phyloP scores from a whole-genome alignment of 2,888 invertebrate species.

The Cerastoderma edule region DNA sequence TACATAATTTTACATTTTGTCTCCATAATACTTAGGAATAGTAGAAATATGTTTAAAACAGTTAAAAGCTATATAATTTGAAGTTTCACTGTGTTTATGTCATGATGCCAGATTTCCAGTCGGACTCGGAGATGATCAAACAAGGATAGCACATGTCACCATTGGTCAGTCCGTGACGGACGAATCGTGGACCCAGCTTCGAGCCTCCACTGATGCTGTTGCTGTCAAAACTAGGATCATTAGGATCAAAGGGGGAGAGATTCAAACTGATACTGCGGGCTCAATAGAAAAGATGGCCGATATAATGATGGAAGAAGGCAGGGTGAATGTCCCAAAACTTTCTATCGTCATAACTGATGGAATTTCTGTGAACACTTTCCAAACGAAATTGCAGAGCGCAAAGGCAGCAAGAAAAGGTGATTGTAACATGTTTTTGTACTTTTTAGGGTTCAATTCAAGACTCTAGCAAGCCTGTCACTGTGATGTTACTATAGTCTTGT shows the following conservation, averaged over 20 bases:
- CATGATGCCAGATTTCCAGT: constrained; percentile 29
- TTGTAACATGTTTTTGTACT: no score
- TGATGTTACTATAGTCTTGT: no score
- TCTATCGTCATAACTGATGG: constrained; percentile 34
- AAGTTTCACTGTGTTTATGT: no score
- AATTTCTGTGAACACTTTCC: constrained; percentile 29
- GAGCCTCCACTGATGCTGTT: constrained; percentile 4
- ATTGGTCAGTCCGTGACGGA: constrained; percentile 21
- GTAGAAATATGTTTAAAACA: no score
- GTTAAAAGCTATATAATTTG: no score
- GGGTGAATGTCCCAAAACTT: constrained; percentile 27
- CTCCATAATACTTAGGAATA: no score
- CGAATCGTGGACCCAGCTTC: constrained; percentile 1
- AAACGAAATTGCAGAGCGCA: constrained; percentile 24
- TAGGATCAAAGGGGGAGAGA: constrained; percentile 14
- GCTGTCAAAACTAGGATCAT: constrained; percentile 21
- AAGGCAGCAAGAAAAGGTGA: no score
- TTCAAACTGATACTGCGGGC: constrained; percentile 20
- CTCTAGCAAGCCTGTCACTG: no score
- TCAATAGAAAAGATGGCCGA: constrained; percentile 12
- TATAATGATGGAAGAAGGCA: constrained; percentile 26
- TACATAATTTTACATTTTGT: no score
- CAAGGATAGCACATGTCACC: constrained; percentile 28
- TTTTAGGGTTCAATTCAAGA: no score
- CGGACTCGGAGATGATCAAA: constrained; percentile 23